Evolutionary conservation across 2,888 invertebrate genomes (phyloP).

Genomic region (Drepana falcataria): DNA sequence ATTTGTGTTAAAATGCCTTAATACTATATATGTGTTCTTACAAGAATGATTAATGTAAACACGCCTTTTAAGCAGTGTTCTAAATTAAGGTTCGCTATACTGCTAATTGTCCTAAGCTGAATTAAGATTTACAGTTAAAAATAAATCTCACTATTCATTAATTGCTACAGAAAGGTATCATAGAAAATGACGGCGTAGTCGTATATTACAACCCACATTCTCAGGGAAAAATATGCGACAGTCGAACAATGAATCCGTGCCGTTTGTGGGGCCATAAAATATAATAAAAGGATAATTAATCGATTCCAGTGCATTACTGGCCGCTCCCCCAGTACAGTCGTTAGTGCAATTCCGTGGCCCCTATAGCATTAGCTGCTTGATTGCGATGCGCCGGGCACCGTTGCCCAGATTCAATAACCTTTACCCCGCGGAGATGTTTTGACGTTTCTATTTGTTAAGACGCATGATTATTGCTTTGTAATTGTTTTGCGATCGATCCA

Average conservation of each 20-base stretch:
- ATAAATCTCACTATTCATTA: not conserved
- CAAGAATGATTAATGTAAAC: too few relatives aligned
- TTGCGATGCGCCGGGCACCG: slow-evolving; percentile 44
- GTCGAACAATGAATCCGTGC: slow-evolving; percentile 25
- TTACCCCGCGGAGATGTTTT: slow-evolving; percentile 64
- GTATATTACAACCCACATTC: slow-evolving; percentile 3
- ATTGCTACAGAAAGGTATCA: not conserved
- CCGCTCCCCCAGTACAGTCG: slow-evolving; percentile 41
- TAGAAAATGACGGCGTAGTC: not conserved
- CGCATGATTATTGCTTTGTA: slow-evolving; percentile 61
- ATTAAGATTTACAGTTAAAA: not conserved
- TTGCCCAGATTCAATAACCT: slow-evolving; percentile 53
- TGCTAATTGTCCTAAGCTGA: too few relatives aligned
- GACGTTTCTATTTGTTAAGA: slow-evolving; percentile 68
- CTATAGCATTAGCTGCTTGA: slow-evolving; percentile 57
- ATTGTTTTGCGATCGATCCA: slow-evolving; percentile 41
- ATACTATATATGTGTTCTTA: too few relatives aligned
- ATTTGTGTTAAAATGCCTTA: too few relatives aligned
- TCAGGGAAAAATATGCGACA: slow-evolving; percentile 13
- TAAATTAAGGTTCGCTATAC: too few relatives aligned
- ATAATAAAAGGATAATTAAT: slow-evolving; percentile 77
- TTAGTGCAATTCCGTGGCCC: slow-evolving; percentile 48
- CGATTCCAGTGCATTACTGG: slow-evolving; percentile 71
- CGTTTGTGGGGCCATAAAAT: slow-evolving; percentile 56
- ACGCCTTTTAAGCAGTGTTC: too few relatives aligned